Evolutionary conservation across 1,140 invertebrate species (phyloP), one percentile per base, ranked within the genome.

Genomic region (Leptinotarsa texana): DNA sequence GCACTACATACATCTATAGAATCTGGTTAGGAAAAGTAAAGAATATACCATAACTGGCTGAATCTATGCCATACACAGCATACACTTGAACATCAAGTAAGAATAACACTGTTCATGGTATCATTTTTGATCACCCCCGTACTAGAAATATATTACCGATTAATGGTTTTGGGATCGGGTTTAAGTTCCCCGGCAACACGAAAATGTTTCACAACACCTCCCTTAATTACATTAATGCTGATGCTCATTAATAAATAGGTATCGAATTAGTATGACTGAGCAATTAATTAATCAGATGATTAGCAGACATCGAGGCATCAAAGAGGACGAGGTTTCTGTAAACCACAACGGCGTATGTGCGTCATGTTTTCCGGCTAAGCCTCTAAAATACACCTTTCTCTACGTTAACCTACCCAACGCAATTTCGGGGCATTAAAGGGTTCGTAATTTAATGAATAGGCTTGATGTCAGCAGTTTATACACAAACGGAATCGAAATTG

Each of bases 271-370:
- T 80, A 77, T 78, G 80, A 82, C 81, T 83, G 82, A 79, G 82
- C 82, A 82, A 82, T 83, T 83, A 83, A 83, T 83, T 83, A 83
- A 83, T 83, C 82, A 83, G 81, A 68, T 83, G 82, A 83, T 83
- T 83, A 83, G 79, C 80, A 83, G 82, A 80, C 82, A 77, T 79
- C 77, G 76, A 73, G 67, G 80, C 80, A 81, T 82, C 80, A 83
- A 83, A 82, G 80, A 74, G 75, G 75, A 76, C 74, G 76, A 74
- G 76, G 76, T 75, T 74, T 79, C 75, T 75, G 74, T 73, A 76
- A 77, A 78, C 77, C 78, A 75, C 75, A 74, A 72, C 66, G 69
- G 72, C 73, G 71, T 22, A 33, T 1, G 63, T 24, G 63, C 63
- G 63, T 22, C 22, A 65, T 65, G 21, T 65, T 65, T 13, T 21